Conservation (phyloP, 1,140 invertebrate species). For the Geopemphigus sp. region DNA sequence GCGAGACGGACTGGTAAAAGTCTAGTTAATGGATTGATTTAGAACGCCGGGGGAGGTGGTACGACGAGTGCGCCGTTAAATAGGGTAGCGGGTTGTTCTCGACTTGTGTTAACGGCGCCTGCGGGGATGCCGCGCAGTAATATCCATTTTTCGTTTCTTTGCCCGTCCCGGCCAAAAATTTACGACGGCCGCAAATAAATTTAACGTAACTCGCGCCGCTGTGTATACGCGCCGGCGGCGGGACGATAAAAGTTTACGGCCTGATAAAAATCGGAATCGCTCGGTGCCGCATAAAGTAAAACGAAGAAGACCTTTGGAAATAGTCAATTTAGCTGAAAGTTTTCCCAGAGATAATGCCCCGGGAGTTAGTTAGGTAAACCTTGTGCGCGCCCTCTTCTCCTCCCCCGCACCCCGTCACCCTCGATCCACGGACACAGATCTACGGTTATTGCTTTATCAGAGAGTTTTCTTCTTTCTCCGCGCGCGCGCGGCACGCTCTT, state of each 20-base stretch:
- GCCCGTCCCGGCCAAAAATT: not conserved
- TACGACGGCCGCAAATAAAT: constrained; percentile 33
- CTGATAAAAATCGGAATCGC: constrained; percentile 49
- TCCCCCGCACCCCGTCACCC: not conserved
- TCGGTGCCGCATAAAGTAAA: constrained; percentile 45
- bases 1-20: not conserved
- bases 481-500: not conserved
- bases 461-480: constrained; percentile 33
- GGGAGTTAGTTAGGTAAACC: constrained; percentile 50
- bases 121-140: not conserved
- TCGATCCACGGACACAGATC: constrained; percentile 49
- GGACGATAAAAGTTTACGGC: constrained; percentile 48
- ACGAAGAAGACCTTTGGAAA: constrained; percentile 48
- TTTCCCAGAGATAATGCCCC: constrained; percentile 41
- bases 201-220: constrained; percentile 1
- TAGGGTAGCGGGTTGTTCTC: constrained; percentile 37
- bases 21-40: constrained; percentile 39
- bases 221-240: not conserved
- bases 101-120: constrained; percentile 29
- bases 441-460: constrained; percentile 49
- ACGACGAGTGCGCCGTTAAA: constrained; percentile 18
- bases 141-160: constrained; percentile 37
- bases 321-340: constrained; percentile 49
- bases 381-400: not conserved
- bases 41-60: too few species aligned